A percentile compares a stretch with the other conserved stretches of the same genome.
These are phyloP conservation scores for Drosophila mulleri DNA, from an alignment of 2,888 invertebrate genomes.

Conservation along the genomic window DNA sequence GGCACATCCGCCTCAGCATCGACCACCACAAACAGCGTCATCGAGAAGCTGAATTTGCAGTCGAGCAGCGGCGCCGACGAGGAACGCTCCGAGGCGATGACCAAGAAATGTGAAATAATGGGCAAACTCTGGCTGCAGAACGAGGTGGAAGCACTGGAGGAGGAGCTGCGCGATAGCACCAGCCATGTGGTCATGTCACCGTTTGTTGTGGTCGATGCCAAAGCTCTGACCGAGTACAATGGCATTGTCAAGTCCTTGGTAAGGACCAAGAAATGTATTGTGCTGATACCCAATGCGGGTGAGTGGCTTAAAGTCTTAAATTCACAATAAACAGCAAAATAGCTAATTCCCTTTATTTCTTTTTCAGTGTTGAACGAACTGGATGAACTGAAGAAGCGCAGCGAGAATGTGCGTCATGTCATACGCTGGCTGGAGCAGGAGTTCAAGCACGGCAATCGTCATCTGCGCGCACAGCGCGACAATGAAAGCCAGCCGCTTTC, in stretches of 20 bases:
- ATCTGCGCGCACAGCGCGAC: slow-evolving; percentile 93
- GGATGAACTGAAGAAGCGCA: slow-evolving; percentile 94
- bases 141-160: slow-evolving; percentile 94
- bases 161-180: slow-evolving; percentile 85
- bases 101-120: slow-evolving; percentile 87
- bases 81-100: slow-evolving; percentile 83
- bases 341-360: slow-evolving; percentile 30
- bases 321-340: background rate
- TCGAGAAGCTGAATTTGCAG: slow-evolving; percentile 81
- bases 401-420: slow-evolving; percentile 93
- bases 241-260: slow-evolving; percentile 93
- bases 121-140: slow-evolving; percentile 95
- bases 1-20: slow-evolving; percentile 80
- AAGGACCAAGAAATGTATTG: slow-evolving; percentile 92
- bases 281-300: slow-evolving; percentile 95
- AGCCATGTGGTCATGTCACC: slow-evolving; percentile 88
- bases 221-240: slow-evolving; percentile 91
- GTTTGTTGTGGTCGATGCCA: slow-evolving; percentile 94
- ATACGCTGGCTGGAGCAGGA: slow-evolving; percentile 97
- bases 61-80: slow-evolving; percentile 85
- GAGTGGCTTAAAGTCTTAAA: slow-evolving; percentile 77
- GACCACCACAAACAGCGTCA: slow-evolving; percentile 82
- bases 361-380: slow-evolving; percentile 93
- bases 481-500: slow-evolving; percentile 91
- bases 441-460: slow-evolving; percentile 94